phyloP scores from a whole-genome alignment of 1,140 invertebrate species.

The Magallana angulata region DNA sequence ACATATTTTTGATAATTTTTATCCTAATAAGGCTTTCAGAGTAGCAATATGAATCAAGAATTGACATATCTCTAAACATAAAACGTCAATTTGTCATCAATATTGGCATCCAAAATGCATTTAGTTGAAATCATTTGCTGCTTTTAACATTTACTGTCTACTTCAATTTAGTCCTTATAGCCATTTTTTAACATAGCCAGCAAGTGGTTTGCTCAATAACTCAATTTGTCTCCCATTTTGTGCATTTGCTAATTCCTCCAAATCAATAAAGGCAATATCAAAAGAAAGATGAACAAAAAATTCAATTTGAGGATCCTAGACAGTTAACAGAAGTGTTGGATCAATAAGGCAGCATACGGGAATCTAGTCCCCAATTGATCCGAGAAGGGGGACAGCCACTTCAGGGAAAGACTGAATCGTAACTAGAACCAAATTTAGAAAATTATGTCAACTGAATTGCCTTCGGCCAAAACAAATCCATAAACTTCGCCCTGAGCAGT shows the following conservation, averaged over 20 bases:
- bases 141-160: slow-evolving; percentile 7
- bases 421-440: slow-evolving; percentile 14
- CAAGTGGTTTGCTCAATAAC: slow-evolving; percentile 4
- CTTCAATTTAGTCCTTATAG: neutral
- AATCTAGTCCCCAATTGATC: slow-evolving; percentile 6
- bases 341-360: neutral
- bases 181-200: neutral
- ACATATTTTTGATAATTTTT: too few species aligned
- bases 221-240: neutral
- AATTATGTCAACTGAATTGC: slow-evolving; percentile 34
- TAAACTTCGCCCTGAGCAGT: neutral
- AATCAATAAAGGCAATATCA: slow-evolving; percentile 31
- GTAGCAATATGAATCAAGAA: neutral
- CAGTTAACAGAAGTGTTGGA: slow-evolving; percentile 27
- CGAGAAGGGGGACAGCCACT: neutral
- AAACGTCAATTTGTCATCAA: neutral
- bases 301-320: slow-evolving; percentile 26
- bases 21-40: neutral
- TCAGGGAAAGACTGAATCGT: neutral
- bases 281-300: slow-evolving; percentile 37
- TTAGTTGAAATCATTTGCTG: slow-evolving; percentile 16
- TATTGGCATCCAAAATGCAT: neutral
- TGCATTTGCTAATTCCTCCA: slow-evolving; percentile 25
- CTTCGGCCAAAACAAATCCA: slow-evolving; percentile 1
- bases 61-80: neutral